Conservation (phyloP, 2,797 vertebrate species). For the Fratercula arctica region DNA sequence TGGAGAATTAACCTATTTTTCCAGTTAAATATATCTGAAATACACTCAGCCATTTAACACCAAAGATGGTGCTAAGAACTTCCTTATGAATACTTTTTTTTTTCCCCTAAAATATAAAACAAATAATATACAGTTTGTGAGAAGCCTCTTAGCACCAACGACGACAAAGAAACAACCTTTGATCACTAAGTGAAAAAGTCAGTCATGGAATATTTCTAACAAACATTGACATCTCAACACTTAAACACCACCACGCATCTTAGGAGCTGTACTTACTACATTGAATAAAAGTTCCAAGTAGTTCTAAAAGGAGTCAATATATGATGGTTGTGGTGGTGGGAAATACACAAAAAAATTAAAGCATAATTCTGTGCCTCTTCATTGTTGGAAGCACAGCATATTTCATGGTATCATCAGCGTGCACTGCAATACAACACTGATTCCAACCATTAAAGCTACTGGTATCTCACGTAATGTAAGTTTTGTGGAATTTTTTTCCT, state of each 20-base stretch:
- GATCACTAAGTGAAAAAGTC: background rate
- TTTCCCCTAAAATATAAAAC: background rate
- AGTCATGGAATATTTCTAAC: background rate
- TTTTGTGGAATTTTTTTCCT: background rate
- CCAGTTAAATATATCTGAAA: background rate
- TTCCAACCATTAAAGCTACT: background rate
- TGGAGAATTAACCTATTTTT: background rate
- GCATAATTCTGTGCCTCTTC: background rate
- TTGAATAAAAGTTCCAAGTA: background rate
- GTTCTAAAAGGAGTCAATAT: background rate
- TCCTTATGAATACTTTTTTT: background rate
- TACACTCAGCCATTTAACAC: background rate
- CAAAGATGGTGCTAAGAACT: background rate
- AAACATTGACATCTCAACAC: background rate
- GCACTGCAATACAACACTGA: background rate
- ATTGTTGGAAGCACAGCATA: background rate
- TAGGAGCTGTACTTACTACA: background rate
- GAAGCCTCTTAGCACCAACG: background rate
- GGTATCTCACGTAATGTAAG: rapidly evolving
- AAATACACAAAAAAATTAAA: background rate
- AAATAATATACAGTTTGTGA: background rate
- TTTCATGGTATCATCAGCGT: background rate
- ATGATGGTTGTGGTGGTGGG: background rate
- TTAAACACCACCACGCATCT: background rate
- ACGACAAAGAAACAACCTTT: background rate